Base-by-base conservation (phyloP, 2,888 invertebrate genomes). In the Dryobota labecula region DNA sequence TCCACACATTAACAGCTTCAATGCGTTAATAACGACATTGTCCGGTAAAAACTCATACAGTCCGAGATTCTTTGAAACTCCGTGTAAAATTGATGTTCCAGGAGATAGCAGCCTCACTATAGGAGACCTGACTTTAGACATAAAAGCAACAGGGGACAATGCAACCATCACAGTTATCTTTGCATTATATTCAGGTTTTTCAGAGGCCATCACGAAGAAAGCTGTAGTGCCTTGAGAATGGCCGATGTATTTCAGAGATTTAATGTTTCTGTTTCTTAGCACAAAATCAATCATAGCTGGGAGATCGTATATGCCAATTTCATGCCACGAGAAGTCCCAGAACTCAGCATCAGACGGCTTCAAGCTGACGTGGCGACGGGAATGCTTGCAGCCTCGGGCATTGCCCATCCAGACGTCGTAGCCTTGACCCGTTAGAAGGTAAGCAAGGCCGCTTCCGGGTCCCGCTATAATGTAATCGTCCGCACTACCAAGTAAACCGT, bases 391-490 rank as follows among this genome's bases (percentile, higher is more conserved):
- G 8, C 98, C 98, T 1, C 98, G 96, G 8, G 97, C 96, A 90
- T 98, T 98, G 0, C 97, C 97, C 91, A 98, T 90, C 98, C 98
- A 98, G 0, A 98, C 97, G 82, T 98, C 98, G 84, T 97, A 97
- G 7, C 97, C 97, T 64, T 95, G 92, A 54, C 97, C 96, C 0
- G 97, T 96, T 2, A 98, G 89, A 0, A 96, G 85, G 79, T 95
- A 97, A 0, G 93, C 93, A 13, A 94, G 82, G 0, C 90, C 91
- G 62, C 80, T 88, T 3, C 88, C 87, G 0, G 90, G 90, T 0
- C 95, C 95, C 0, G 92, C 87, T 15, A 93, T 63, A 4, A 95
- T 83, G 60, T 84, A 95, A 73, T 94, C 94, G 62, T 94, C 94
- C 2, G 94, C 88, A 76, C 93, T 92, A 0, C 92, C 91, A 7